phyloP scores from a whole-genome alignment of 2,113 vertebrate species.

The Chauna torquata region DNA sequence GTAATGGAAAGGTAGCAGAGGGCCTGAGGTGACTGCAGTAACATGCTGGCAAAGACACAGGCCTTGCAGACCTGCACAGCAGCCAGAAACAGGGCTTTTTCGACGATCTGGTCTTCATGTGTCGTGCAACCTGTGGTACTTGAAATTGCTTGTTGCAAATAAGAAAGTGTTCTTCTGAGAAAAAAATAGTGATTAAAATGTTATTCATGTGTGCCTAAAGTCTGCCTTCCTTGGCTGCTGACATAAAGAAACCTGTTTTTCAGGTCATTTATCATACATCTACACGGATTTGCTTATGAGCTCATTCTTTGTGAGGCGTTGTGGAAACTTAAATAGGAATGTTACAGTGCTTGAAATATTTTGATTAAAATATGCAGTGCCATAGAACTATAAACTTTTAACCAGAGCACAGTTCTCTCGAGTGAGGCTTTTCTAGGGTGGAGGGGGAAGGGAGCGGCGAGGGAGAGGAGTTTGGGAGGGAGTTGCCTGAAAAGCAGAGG shows the following conservation, averaged over 20 bases:
- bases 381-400: conserved; percentile 31
- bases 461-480: background rate
- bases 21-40: background rate
- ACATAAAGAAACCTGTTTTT: conserved; percentile 77
- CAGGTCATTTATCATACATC: conserved; percentile 76
- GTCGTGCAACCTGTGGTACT: conserved; percentile 50
- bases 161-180: conserved; percentile 54
- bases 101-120: background rate
- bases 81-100: background rate
- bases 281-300: conserved; percentile 75
- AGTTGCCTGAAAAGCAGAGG: conserved; percentile 62
- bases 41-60: background rate
- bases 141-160: conserved; percentile 48
- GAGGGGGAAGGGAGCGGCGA: background rate
- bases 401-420: conserved; percentile 31
- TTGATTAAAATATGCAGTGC: conserved; percentile 69
- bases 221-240: conserved; percentile 59
- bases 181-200: conserved; percentile 55
- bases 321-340: conserved; percentile 74
- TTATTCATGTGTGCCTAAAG: conserved; percentile 55
- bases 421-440: background rate
- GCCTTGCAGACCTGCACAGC: background rate
- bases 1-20: background rate
- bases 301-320: conserved; percentile 63
- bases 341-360: conserved; percentile 77